Percentiles rank a stretch among this genome's conserved stretches.
Conservation (phyloP, 2,888 invertebrate genomes). For the Chouioia cunea region DNA sequence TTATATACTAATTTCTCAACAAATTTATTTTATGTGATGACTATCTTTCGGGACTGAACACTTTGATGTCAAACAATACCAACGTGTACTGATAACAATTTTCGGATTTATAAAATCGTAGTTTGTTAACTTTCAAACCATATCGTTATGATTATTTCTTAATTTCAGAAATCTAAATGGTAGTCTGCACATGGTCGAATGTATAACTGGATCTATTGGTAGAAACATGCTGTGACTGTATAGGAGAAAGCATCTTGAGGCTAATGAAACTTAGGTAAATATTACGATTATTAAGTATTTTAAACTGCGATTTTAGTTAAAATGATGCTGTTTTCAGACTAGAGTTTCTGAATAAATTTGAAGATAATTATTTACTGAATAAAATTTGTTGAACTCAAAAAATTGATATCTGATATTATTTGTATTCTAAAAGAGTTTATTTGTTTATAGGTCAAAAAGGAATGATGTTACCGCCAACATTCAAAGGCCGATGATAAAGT, state of each 20-base stretch:
- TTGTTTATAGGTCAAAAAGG: too few relatives aligned
- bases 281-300: not conserved
- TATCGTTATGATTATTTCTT: not conserved
- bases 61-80: conserved; percentile 47
- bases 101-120: not conserved
- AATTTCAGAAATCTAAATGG: too few relatives aligned
- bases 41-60: conserved; percentile 45
- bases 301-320: not conserved
- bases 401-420: too few relatives aligned
- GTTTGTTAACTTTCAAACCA: conserved; percentile 1
- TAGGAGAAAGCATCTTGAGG: too few relatives aligned
- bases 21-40: conserved; percentile 29
- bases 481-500: too few relatives aligned
- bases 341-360: conserved; percentile 17
- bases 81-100: conserved; percentile 50
- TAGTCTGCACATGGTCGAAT: too few relatives aligned
- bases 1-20: not conserved
- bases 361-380: not conserved
- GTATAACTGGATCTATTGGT: too few relatives aligned
- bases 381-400: not conserved
- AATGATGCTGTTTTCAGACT: not conserved
- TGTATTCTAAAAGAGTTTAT: too few relatives aligned
- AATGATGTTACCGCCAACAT: too few relatives aligned
- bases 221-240: too few relatives aligned
- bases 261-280: too few relatives aligned